Evolutionary conservation across 2,797 vertebrate genomes (phyloP), one percentile per base, ranked within the genome.

Genomic region (Urophycis tenuis): DNA sequence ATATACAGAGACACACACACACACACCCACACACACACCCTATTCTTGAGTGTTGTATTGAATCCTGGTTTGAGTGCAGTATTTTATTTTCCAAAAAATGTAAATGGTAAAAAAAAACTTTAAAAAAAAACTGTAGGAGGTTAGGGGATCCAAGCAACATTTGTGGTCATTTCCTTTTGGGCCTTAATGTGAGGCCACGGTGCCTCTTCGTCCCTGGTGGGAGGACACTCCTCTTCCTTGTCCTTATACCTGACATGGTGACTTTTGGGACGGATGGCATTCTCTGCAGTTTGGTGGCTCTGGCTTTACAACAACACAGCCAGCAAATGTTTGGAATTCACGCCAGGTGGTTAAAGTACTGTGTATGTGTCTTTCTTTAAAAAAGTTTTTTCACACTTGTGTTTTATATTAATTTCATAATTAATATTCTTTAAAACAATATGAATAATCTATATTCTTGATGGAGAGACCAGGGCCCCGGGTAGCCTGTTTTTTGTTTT

Each of bases 361-460:
- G 80, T 86, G 78, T 82, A 77, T 83, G 74, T 80, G 84, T 69
- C 74, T 81, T 77, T 86, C 78, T 83, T 78, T 83, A 71, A 71
- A 71, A 31, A 33, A 32, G 85, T 86, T 69, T 75, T 85, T 88
- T 88, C 72, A 78, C 79, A 39, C 86, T 88, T 88, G 70, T 87
- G 80, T 87, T 85, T 87, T 81, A 76, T 87, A 79, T 49, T 74
- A 33, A 86, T 81, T 74, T 87, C 78, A 79, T 72, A 19, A 85
- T 83, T 85, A 86, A 84, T 83, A 82, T 85, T 78, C 73, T 87
- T 89, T 86, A 81, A 84, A 88, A 87, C 77, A 81, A 88, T 89
- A 88, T 85, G 80, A 87, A 90, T 89, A 67, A 85, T 86, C 80
- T 91, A 84, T 90, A 86, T 89, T 87, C 81, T 86, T 82, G 74